These are phyloP conservation scores for Ciona savignyi DNA, from an alignment of 23 tunicate genomes.

Conservation along the genomic window DNA sequence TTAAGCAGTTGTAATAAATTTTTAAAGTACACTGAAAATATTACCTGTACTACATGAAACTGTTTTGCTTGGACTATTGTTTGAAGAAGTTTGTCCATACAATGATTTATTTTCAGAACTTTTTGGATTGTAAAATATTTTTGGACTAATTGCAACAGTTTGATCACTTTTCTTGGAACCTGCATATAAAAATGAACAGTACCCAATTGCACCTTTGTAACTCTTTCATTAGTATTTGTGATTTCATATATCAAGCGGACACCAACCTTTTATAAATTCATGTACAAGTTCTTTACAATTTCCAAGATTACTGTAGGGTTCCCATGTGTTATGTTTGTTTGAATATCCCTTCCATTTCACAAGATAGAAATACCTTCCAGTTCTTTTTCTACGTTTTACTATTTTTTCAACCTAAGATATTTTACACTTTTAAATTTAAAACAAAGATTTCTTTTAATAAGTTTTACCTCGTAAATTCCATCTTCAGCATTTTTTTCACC, in stretches of 20 bases:
- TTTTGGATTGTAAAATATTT: neutral
- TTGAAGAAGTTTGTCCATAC: too few relatives aligned
- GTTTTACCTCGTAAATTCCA: neutral
- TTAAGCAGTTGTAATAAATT: too few relatives aligned
- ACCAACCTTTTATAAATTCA: conserved; percentile 48
- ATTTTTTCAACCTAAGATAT: conserved; percentile 58
- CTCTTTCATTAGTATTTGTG: neutral
- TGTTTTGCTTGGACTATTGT: too few relatives aligned
- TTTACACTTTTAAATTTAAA: neutral
- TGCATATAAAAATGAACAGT: neutral
- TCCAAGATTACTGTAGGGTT: conserved; percentile 44
- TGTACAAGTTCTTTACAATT: conserved; percentile 41
- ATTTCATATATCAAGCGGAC: neutral
- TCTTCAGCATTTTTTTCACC: neutral
- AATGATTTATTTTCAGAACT: neutral
- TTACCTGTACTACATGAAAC: too few relatives aligned
- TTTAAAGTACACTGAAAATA: too few relatives aligned
- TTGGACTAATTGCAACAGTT: neutral
- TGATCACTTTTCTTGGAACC: neutral
- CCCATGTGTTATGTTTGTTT: conserved; percentile 75
- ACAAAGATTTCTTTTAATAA: neutral
- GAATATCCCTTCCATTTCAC: conserved; percentile 92
- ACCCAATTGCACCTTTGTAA: too few relatives aligned
- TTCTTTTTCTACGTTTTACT: conserved; percentile 19
- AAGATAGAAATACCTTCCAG: conserved; percentile 32